These are phyloP conservation scores for Mormoops blainvillei DNA, from an alignment of 2,113 vertebrate species.

Conservation along the genomic window DNA sequence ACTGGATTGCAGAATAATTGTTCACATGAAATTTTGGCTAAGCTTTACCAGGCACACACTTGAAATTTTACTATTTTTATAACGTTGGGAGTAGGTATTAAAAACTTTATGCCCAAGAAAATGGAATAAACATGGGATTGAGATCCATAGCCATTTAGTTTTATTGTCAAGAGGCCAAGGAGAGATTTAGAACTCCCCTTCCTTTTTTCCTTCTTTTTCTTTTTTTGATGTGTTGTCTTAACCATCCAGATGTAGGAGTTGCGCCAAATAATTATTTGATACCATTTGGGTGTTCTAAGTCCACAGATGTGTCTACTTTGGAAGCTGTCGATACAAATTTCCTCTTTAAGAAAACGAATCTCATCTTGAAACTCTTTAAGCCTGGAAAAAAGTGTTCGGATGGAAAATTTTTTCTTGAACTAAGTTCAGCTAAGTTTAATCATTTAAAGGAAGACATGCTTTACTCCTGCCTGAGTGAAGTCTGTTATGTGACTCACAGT, in stretches of 20 bases:
- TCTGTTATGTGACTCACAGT: neutral
- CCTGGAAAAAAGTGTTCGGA: neutral
- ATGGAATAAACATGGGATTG: neutral
- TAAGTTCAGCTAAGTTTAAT: conserved; percentile 56
- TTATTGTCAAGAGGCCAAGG: neutral
- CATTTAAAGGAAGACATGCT: conserved; percentile 56
- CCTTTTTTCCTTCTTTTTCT: neutral
- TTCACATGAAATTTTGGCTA: neutral
- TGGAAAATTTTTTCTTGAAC: conserved; percentile 41
- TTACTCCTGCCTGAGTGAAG: neutral
- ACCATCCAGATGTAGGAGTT: neutral
- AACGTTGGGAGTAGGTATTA: neutral
- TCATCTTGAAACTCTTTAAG: conserved; percentile 25
- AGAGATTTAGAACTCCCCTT: neutral
- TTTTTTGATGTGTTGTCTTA: neutral
- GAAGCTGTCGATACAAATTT: neutral
- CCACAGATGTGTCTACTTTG: neutral
- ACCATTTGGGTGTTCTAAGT: neutral
- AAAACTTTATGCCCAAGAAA: neutral
- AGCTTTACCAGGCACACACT: neutral
- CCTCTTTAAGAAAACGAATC: conserved; percentile 46
- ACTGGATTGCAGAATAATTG: neutral
- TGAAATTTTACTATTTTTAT: neutral
- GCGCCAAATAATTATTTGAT: neutral
- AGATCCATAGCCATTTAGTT: neutral